Evolutionary conservation across 1,140 invertebrate species (phyloP).

Genomic region (Drosophila fuyamai): DNA sequence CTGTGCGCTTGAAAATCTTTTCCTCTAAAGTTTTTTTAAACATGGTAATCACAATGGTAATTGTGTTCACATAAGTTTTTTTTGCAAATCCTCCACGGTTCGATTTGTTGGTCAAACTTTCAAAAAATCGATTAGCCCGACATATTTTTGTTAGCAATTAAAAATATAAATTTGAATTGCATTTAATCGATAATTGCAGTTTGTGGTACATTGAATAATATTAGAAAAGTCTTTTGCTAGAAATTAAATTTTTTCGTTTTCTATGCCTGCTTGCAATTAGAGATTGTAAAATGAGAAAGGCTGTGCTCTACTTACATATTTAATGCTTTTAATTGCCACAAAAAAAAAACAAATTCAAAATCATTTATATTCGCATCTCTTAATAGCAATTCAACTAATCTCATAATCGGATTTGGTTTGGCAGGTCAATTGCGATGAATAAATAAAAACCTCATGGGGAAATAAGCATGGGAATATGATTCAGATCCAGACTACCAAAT

Average conservation of each 20-base stretch:
- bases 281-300: slow-evolving; percentile 1
- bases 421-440: slow-evolving; percentile 38
- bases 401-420: slow-evolving; percentile 32
- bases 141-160: slow-evolving; percentile 33
- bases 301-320: slow-evolving; percentile 20
- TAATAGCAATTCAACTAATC: slow-evolving; percentile 35
- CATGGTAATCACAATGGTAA: too few relatives aligned
- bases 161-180: slow-evolving; percentile 2
- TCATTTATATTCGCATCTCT: slow-evolving; percentile 10
- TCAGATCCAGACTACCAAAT: background rate
- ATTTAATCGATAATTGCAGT: slow-evolving; percentile 13
- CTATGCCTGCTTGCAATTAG: slow-evolving; percentile 6
- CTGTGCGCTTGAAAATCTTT: too few relatives aligned
- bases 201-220: slow-evolving; percentile 15
- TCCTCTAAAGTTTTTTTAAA: too few relatives aligned
- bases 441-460: slow-evolving; percentile 9
- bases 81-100: too few relatives aligned
- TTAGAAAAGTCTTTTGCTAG: slow-evolving; percentile 3
- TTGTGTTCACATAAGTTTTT: too few relatives aligned
- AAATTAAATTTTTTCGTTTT: slow-evolving; percentile 18
- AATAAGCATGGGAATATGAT: slow-evolving; percentile 7
- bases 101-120: too few relatives aligned
- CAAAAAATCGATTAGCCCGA: background rate
- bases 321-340: slow-evolving; percentile 32
- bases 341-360: slow-evolving; percentile 18